phyloP scores from a whole-genome alignment of 2,888 invertebrate species.

The Trachelus troglodyta region DNA sequence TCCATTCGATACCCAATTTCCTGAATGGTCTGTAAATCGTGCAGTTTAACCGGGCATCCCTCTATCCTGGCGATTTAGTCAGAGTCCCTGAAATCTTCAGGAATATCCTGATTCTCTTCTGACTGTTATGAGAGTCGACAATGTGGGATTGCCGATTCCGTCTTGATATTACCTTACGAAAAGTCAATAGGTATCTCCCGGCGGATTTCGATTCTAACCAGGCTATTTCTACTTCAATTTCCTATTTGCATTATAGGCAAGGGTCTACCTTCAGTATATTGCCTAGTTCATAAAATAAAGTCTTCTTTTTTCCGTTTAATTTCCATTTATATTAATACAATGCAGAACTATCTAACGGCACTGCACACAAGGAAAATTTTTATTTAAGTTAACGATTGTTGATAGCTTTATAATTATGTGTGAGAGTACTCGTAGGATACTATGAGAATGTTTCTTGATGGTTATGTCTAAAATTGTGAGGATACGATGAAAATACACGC shows the following conservation, averaged over 20 bases:
- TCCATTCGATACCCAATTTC: constrained; percentile 23
- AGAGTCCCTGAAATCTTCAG: neutral
- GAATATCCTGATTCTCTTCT: neutral
- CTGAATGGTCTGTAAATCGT: constrained; percentile 23
- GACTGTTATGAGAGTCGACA: neutral
- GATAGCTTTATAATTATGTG: too few relatives aligned
- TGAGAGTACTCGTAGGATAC: neutral
- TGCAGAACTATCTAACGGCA: neutral
- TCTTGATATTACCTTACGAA: neutral
- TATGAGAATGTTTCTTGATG: neutral
- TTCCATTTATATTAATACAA: neutral
- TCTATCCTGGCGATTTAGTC: neutral
- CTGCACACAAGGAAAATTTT: neutral
- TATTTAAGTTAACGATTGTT: neutral
- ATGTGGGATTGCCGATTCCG: neutral
- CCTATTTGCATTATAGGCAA: neutral
- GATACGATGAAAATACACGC: neutral
- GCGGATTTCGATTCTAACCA: neutral
- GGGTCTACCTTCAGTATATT: neutral
- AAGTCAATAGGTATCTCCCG: neutral
- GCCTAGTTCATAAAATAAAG: neutral
- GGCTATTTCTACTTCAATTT: neutral
- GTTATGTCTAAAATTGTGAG: neutral
- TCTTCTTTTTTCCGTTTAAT: neutral
- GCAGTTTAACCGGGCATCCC: constrained; percentile 19